These are phyloP conservation scores for Mustela lutreola DNA, from an alignment of 2,113 vertebrate species.

Conservation along the genomic window DNA sequence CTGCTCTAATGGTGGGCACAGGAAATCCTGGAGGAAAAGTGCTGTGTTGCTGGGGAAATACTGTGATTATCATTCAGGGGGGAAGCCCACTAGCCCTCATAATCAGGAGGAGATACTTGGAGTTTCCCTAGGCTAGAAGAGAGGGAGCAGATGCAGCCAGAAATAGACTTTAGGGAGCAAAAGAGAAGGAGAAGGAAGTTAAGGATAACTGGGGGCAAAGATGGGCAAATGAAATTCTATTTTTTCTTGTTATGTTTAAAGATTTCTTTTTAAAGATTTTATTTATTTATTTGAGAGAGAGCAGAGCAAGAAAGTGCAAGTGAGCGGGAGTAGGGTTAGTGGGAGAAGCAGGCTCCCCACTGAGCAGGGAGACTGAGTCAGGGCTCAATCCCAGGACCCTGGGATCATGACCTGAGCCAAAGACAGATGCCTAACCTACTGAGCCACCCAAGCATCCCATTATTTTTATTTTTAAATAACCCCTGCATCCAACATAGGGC, in stretches of 20 bases:
- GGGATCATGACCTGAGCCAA: too few species aligned
- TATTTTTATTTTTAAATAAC: not conserved
- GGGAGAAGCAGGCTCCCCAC: too few species aligned
- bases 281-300: too few species aligned
- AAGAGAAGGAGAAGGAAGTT: not conserved
- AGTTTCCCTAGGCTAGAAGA: not conserved
- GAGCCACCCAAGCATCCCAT: too few species aligned
- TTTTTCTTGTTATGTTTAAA: too few species aligned
- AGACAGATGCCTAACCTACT: too few species aligned
- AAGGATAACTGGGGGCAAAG: not conserved
- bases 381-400: too few species aligned
- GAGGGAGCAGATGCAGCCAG: not conserved
- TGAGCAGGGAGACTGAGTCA: too few species aligned
- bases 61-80: not conserved
- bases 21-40: not conserved
- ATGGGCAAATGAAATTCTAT: not conserved
- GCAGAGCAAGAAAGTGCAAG: too few species aligned
- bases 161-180: not conserved
- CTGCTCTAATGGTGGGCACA: not conserved
- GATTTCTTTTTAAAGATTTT: too few species aligned
- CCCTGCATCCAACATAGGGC: not conserved
- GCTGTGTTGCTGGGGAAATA: not conserved
- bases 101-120: not conserved
- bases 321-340: fast-evolving
- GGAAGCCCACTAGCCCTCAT: not conserved